Conservation (phyloP, 2,888 invertebrate species). For the Campoletis raptor region DNA sequence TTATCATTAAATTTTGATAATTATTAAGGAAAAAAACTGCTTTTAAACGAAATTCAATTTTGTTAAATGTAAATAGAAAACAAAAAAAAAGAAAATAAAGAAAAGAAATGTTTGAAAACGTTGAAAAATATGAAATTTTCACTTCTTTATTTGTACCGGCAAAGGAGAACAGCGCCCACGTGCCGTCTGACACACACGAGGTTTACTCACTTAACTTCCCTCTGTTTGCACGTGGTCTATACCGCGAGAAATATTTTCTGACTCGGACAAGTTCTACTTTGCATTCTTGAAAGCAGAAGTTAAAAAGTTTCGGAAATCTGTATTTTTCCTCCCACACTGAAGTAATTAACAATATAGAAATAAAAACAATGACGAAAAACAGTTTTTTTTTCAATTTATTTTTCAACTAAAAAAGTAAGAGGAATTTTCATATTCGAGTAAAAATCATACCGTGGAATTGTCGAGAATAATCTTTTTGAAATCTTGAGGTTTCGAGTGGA, state of each 20-base stretch:
- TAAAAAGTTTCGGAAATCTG: constrained; percentile 13
- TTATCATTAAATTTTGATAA: background rate
- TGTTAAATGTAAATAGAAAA: background rate
- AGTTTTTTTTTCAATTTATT: background rate
- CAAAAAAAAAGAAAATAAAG: background rate
- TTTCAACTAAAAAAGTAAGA: background rate
- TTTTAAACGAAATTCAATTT: background rate
- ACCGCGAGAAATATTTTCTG: background rate
- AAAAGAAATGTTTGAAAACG: background rate
- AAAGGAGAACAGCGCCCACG: constrained; percentile 34
- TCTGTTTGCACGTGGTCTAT: background rate
- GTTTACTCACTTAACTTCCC: constrained; percentile 21
- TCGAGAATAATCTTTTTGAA: background rate
- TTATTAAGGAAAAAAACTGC: background rate
- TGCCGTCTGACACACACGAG: constrained; percentile 56
- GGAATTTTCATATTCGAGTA: background rate
- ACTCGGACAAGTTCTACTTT: constrained; percentile 46
- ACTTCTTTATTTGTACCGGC: constrained; percentile 6
- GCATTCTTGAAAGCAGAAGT: constrained; percentile 63
- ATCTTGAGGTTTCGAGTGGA: background rate
- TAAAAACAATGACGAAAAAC: background rate
- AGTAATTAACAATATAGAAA: background rate
- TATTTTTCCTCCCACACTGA: background rate
- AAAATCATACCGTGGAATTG: background rate
- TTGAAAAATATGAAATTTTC: background rate